phyloP scores from a whole-genome alignment of 2,113 vertebrate species.

The Daphoenositta chrysoptera region DNA sequence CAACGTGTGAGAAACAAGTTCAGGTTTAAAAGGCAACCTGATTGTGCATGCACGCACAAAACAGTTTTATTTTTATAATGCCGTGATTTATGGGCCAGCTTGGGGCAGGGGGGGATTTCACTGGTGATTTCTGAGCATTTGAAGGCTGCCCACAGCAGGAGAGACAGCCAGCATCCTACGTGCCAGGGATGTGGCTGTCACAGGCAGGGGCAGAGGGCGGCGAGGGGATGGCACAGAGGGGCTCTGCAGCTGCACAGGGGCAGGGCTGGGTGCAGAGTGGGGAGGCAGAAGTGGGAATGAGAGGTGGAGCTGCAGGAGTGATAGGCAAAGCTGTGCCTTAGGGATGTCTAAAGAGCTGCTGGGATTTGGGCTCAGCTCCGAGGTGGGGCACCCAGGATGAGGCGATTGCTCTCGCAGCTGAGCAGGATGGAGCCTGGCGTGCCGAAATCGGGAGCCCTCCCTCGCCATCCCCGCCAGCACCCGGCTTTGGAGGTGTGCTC shows the following conservation, averaged over 20 bases:
- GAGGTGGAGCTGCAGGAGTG: neutral
- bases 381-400: neutral
- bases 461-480: neutral
- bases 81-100: constrained; percentile 50
- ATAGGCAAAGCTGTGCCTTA: neutral
- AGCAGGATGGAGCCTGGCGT: neutral
- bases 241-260: neutral
- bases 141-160: neutral
- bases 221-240: neutral
- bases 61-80: constrained; percentile 58
- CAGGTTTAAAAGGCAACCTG: constrained; percentile 70
- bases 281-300: neutral
- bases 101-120: neutral
- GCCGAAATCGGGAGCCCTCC: fast-evolving
- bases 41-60: constrained; percentile 59
- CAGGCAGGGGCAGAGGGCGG: neutral
- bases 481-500: neutral
- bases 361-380: neutral
- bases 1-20: constrained; percentile 62
- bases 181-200: neutral
- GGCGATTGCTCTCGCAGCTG: fast-evolving
- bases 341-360: neutral
- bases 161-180: neutral
- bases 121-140: constrained; percentile 36
- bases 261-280: neutral